Evolutionary conservation across 1,140 invertebrate species (phyloP), one percentile per base, ranked within the genome.

Genomic region (Zaprionus vittiger): DNA sequence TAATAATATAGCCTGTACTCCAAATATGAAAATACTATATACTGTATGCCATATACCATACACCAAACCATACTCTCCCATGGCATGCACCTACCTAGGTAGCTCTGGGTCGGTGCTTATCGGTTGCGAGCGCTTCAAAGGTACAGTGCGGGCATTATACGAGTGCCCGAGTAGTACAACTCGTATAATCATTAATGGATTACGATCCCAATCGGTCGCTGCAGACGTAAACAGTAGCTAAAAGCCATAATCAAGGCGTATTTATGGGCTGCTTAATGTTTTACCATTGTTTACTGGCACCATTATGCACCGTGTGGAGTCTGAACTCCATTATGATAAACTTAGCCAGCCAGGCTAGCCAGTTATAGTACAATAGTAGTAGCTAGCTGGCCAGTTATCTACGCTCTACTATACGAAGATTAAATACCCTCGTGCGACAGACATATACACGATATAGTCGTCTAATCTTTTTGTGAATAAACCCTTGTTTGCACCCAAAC

Each of bases 221-320:
- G 55, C 67, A 60, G 67, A 75, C 52, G 37, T 71, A 70, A 80
- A 86, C 83, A 77, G 83, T 86, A 86, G 83, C 84, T 83, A 73
- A 86, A 86, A 89, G 79, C 83, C 77, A 69, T 83, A 87, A 86
- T 86, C 80, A 87, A 86, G 73, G 70, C 70, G 73, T 87, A 87
- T 86, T 87, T 75, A 76, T 76, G 73, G 37, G 54, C 61, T 64
- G 73, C 66, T 64, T 80, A 64, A 87, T 85, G 79, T 49, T 76
- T 66, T 52, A 37, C 59, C 59, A 63, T 37, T 69, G 54, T 69
- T 62, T 69, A 69, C 67, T 61, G 57, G 59, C 60, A 63, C 34
- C 59, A 60, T 55, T 64, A 54, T 59, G 34, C 44, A 59, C 37
- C 31, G 31, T 26, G 44, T 56, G 60, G 68, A 71, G 49, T 56